Base-by-base conservation (phyloP, 2,797 vertebrate genomes). In the Megaceryle alcyon region DNA sequence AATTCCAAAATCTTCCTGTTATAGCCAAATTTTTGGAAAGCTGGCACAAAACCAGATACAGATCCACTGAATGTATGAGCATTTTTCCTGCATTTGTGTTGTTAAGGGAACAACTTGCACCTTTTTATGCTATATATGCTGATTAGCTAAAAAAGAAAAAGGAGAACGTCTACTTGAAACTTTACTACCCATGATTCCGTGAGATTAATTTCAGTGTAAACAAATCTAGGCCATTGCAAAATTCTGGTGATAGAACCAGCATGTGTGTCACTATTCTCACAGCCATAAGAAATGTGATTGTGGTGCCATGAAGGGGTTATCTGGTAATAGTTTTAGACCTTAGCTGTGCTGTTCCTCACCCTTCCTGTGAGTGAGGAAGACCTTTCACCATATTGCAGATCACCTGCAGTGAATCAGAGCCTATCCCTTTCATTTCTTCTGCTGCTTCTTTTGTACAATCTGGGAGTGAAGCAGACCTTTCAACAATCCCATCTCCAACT, bases 1-100 rank as follows among this genome's bases (percentile, higher is more conserved):
- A 85, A 94, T 93, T 72, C 64, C 31, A 65, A 95, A 82, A 85
- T 16, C 21, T 71, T 92, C 79, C 51, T 82, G 78, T 89, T 59
- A 64, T n/a, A 66, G 53, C 20, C 49, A 95, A 9, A 31, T 59
- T 64, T 94, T 87, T 19, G 69, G 86, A 51, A 21, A 46, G 71
- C n/a, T 69, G 70, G 31, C 37, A 75, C 33, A 77, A 57, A 51
- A 12, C 10, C 54, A 89, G 75, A 1, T 82, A 28, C 5, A 59
- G 80, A 31, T 53, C 51, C 66, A 72, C 14, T 25, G 51, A 39
- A 35, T 59, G 44, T 48, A 41, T 26, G 61, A 91, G 59, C 44
- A 31, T 51, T 76, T 95, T 70, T 26, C 61, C 60, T 59, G 51
- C 31, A 13, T 64, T 61, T 61, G 26, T 64, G 85, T 22, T 66